A percentile compares a stretch with the other conserved stretches of the same genome.
These are phyloP conservation scores for Rhombomys opimus DNA, from an alignment of 2,113 vertebrate genomes.

Conservation along the genomic window DNA sequence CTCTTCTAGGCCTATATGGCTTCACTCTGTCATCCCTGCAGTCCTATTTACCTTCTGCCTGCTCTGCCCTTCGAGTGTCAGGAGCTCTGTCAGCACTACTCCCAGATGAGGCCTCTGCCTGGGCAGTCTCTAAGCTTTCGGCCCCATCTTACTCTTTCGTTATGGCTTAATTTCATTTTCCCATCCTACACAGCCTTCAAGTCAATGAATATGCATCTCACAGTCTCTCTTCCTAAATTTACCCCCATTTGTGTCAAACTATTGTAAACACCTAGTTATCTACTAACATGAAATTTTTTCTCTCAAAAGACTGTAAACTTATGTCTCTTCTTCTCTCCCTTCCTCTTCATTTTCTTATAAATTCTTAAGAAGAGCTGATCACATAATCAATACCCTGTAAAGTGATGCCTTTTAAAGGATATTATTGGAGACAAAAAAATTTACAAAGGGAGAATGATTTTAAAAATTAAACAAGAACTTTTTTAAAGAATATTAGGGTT, in stretches of 20 bases:
- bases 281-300: not conserved
- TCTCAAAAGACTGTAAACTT: not conserved
- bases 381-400: not conserved
- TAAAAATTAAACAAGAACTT: not conserved
- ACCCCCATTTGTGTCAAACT: not conserved
- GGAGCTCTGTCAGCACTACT: not conserved
- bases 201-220: not conserved
- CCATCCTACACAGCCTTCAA: not conserved
- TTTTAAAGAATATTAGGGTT: not conserved
- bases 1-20: not conserved
- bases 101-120: not conserved
- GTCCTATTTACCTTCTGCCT: not conserved
- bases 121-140: not conserved
- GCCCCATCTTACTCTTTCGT: not conserved
- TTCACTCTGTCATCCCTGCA: not conserved
- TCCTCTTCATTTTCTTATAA: not conserved
- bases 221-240: not conserved
- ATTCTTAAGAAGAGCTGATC: not conserved
- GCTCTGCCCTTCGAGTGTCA: not conserved
- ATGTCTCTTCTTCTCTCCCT: not conserved
- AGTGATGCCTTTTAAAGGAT: slow-evolving; percentile 14
- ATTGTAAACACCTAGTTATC: not conserved
- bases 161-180: not conserved
- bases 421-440: not conserved
- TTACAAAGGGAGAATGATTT: not conserved